Base-by-base conservation (phyloP, 2,797 vertebrate species). In the Phrynocephalus vlangalii region DNA sequence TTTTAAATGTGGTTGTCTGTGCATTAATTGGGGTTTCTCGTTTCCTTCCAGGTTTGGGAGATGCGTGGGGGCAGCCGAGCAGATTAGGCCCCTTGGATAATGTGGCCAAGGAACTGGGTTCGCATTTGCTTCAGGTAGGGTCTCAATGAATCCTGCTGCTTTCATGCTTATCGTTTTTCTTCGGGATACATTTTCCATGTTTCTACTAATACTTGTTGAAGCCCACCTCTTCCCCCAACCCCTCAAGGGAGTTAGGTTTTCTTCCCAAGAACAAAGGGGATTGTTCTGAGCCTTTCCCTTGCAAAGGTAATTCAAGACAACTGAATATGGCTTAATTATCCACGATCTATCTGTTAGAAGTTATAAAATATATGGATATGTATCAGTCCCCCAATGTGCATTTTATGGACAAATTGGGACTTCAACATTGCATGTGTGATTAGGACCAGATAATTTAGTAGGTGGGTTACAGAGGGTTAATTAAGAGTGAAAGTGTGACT, bases 21-120 rank as follows among this genome's bases (percentile, higher is more conserved):
- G 38, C 28, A 63, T 87, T 92, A 72, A 95, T 9, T 48, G 52
- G n/a, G 63, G 15, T 24, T 10, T 85, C 68, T 78, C 3, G 24
- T 0, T 93, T 89, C 8, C 5, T 3, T 90, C 50, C 86, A 99
- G 98, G 98, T 96, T 95, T 98, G 80, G 98, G 98, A 88, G 98
- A 98, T 28, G 98, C 98, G 22, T 98, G 98, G 98, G 97, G 97
- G n/a, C 98, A 98, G 92, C 95, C 97, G 0, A 92, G 96, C 71
- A 95, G 96, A 71, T 87, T 97, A 56, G 97, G 97, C 91, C 96
- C 98, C 84, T 93, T 98, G 96, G 98, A 99, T 94, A 97, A 96
- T 86, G 96, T 98, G 94, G 98, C 98, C 56, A 98, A 98, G 95
- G 98, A 99, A 92, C 97, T 99, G 63, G 98, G 98, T 83, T 98